Base-by-base conservation (phyloP, 2,888 invertebrate species). In the Orthosia incerta region DNA sequence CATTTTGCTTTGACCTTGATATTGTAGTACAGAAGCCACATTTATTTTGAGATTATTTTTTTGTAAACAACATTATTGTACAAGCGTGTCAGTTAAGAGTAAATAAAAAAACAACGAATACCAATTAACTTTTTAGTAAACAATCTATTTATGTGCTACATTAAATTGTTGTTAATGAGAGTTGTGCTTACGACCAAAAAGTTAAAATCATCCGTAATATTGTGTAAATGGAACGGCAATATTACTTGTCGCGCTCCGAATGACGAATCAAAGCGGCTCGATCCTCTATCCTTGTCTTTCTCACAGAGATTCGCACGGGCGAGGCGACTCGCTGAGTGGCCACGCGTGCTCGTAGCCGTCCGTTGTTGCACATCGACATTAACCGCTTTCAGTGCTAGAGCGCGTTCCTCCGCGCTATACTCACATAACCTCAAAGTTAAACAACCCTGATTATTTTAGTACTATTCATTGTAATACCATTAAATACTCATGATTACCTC, bases 361-460 rank as follows among this genome's bases (percentile, higher is more conserved):
- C 93, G 93, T 94, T 93, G 94, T 94, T 95, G 95, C 95, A 96
- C 95, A 95, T 94, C 95, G 95, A 94, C 95, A 94, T 93, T 92
- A 95, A 95, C 94, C 94, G 95, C 94, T 95, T 94, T 93, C 95
- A 95, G 95, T 95, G 93, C 90, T 94, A 95, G 91, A 95, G 95
- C 95, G 96, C 96, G 96, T 95, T 93, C 90, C 93, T 93, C 93
- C 94, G 95, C 95, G 95, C 95, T 94, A 91, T 92, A 94, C 89
- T 92, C 92, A 93, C 93, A 94, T 96, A 96, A 96, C 96, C 96
- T 96, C 93, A 93, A 95, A 93, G 89, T 94, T 91, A 88, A 91
- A 90, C 91, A 92, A 92, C 83, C 89, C 89, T 92, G 88, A 88
- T 92, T 92, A 92, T 92, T 93, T 92, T 93, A 92, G 88, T 91